phyloP scores from a whole-genome alignment of 2,797 vertebrate species.

The Rhadinocentrus ornatus region DNA sequence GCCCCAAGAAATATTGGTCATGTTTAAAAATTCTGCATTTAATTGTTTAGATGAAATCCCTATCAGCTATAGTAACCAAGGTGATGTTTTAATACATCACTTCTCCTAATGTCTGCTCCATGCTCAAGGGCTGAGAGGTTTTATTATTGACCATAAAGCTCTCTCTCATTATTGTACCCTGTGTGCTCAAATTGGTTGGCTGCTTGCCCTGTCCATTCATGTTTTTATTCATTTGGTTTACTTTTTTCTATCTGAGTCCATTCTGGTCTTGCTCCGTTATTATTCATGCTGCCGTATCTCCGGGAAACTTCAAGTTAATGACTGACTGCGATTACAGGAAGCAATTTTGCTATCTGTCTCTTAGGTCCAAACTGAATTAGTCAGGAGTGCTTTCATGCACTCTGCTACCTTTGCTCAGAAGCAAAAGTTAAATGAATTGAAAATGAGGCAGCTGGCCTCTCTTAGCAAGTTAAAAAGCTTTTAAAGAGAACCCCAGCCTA shows the following conservation, averaged over 20 bases:
- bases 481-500: slow-evolving; percentile 9
- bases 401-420: slow-evolving; percentile 57
- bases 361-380: slow-evolving; percentile 66
- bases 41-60: background rate
- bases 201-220: slow-evolving; percentile 39
- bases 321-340: slow-evolving; percentile 63
- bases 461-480: slow-evolving; percentile 29
- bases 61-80: slow-evolving; percentile 16
- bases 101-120: slow-evolving; percentile 14
- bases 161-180: slow-evolving; percentile 53
- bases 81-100: slow-evolving; percentile 23
- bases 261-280: slow-evolving; percentile 37
- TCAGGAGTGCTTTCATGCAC: slow-evolving; percentile 53
- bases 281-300: slow-evolving; percentile 45
- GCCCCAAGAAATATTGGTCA: background rate
- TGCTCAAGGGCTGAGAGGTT: slow-evolving; percentile 39
- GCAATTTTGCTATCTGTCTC: slow-evolving; percentile 58
- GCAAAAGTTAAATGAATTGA: slow-evolving; percentile 38
- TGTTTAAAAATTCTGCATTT: background rate
- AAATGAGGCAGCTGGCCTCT: slow-evolving; percentile 43
- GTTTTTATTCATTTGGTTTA: slow-evolving; percentile 44
- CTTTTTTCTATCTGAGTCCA: slow-evolving; percentile 55
- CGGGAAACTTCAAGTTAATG: slow-evolving; percentile 57
- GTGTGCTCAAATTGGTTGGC: slow-evolving; percentile 56
- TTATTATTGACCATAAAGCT: slow-evolving; percentile 54